Conservation (phyloP, 1,140 invertebrate species). For the Oncopodura yosiiana region DNA sequence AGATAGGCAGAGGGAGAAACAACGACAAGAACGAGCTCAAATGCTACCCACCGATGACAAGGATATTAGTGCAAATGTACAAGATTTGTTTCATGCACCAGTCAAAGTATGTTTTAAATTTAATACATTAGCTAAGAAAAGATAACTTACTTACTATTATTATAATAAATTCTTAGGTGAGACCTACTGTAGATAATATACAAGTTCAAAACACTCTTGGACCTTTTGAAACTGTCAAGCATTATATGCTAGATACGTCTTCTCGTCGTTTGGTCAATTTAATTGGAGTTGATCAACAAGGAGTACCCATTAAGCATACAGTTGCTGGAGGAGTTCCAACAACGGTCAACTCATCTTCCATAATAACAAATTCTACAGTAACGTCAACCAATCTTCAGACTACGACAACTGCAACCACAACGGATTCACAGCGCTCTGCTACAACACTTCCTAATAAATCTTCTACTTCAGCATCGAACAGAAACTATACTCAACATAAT, state of each 20-base stretch:
- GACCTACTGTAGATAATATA: conserved; percentile 54
- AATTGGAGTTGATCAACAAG: conserved; percentile 55
- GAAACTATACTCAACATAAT: background rate
- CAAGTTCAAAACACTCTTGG: conserved; percentile 64
- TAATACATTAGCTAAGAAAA: background rate
- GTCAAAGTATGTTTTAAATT: conserved; percentile 44
- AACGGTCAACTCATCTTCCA: conserved; percentile 16
- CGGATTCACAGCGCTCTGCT: conserved; percentile 31
- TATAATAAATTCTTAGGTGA: conserved; percentile 48
- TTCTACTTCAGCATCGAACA: background rate
- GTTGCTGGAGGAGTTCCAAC: conserved; percentile 22
- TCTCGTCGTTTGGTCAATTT: conserved; percentile 45
- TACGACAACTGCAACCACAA: conserved; percentile 13
- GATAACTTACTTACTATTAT: background rate
- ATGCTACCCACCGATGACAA: conserved; percentile 55
- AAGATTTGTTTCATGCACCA: conserved; percentile 49
- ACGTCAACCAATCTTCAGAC: conserved; percentile 36
- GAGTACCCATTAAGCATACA: conserved; percentile 42
- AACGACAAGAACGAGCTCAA: conserved; percentile 58
- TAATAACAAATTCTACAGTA: background rate
- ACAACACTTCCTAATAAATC: background rate
- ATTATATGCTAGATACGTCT: conserved; percentile 50
- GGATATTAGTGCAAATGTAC: conserved; percentile 24
- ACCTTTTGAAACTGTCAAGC: conserved; percentile 56
- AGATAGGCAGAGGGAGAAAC: conserved; percentile 59